Base-by-base conservation (phyloP, 2,113 vertebrate genomes). In the Psammodynastes pulverulentus region DNA sequence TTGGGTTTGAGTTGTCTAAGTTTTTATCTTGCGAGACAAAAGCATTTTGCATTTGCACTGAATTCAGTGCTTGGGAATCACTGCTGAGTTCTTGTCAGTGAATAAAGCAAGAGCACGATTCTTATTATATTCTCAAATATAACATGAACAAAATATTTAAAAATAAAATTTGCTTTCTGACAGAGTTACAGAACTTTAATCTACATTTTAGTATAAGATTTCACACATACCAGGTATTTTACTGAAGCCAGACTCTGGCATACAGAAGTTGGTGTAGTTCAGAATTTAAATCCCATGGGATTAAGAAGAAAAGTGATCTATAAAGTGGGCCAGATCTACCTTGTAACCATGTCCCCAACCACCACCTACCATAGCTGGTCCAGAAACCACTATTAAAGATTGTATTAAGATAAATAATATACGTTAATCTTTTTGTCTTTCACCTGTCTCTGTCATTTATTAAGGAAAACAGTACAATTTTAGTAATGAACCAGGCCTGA, bases 61-160 rank as follows among this genome's bases (percentile, higher is more conserved):
- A 79, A 79, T 39, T 79, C 15, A 79, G 34, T 9, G 15, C 34
- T 39, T 79, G 67, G 15, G 34, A 19, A 79, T 79, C n/a, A 79
- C 15, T 72, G 67, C 67, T 79, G 6, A 19, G n/a, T 79, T 79
- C 5, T 79, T 39, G n/a, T 79, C 67, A 79, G 67, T 39, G 17
- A 79, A 39, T 79, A 79, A 39, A 95, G 26, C 49, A 54, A 39
- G 90, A 53, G 12, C 51, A 9, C 58, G 67, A 39, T 79, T 29
- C 9, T 86, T 89, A 45, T 54, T 93, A 72, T 92, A 79, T 90
- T 43, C 84, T 92, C 53, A 93, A 94, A 46, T 29, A 34, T 1
- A 93, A 45, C 54, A 46, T 88, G 95, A 93, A 67, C 3, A 94
- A 95, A 95, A 92, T 3, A 92, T 93, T 94, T 72, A 84, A 94